A percentile compares a stretch with the other conserved stretches of the same genome.
Conservation (phyloP, 2,888 invertebrate genomes). For the Horisme vitalbata region DNA sequence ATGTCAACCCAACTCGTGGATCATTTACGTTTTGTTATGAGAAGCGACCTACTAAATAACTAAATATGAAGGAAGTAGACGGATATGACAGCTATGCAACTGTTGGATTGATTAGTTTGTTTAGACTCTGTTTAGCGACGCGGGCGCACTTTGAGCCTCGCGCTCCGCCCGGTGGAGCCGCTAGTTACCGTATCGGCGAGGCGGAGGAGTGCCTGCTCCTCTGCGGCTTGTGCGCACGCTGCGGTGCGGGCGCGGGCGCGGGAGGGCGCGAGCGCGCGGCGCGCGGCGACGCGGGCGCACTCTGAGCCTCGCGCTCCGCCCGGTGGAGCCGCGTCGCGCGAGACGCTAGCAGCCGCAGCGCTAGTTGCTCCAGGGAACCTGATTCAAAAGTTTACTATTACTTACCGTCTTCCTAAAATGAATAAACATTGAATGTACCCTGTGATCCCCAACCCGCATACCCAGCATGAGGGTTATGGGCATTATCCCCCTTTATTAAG, state of each 20-base stretch:
- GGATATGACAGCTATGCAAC: slow-evolving; percentile 91
- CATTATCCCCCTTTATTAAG: too few relatives aligned
- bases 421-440: too few relatives aligned
- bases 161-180: too few relatives aligned
- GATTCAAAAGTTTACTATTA: background rate
- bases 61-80: slow-evolving; percentile 85
- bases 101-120: slow-evolving; percentile 76
- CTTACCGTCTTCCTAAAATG: too few relatives aligned
- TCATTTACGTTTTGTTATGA: too few relatives aligned
- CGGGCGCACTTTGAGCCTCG: too few relatives aligned
- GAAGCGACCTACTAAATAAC: too few relatives aligned
- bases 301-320: slow-evolving; percentile 58
- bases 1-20: too few relatives aligned
- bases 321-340: slow-evolving; percentile 41
- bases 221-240: slow-evolving; percentile 61
- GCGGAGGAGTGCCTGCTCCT: slow-evolving; percentile 90
- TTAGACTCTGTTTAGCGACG: slow-evolving; percentile 78
- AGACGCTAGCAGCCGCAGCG: slow-evolving; percentile 66
- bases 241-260: slow-evolving; percentile 82
- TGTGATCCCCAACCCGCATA: too few relatives aligned
- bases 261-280: slow-evolving; percentile 90
- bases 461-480: too few relatives aligned
- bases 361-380: slow-evolving; percentile 75
- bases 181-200: slow-evolving; percentile 86
- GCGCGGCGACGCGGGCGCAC: slow-evolving; percentile 82